Conservation (phyloP, 2,113 vertebrate species). For the Trematomus loennbergii region DNA sequence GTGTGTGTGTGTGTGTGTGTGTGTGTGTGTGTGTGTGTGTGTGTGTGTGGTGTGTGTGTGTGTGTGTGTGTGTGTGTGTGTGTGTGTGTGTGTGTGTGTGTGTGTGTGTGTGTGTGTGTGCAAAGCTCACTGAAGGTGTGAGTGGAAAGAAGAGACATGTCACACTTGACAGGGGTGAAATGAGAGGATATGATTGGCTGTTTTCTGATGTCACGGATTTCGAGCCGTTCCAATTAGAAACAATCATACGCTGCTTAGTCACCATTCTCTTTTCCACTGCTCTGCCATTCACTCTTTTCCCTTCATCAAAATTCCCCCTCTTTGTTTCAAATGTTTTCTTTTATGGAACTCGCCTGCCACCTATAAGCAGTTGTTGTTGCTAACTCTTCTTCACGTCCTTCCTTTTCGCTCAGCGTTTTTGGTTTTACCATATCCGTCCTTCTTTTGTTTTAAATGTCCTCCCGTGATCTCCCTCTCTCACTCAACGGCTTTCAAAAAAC, state of each 20-base stretch:
- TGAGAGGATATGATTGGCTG: constrained; percentile 68
- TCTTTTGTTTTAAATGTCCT: background rate
- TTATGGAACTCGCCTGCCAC: constrained; percentile 2
- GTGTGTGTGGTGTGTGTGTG: constrained; percentile 12
- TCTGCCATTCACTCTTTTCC: background rate
- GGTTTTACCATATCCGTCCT: background rate
- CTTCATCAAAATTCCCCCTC: background rate
- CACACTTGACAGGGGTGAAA: constrained; percentile 74
- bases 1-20: constrained; percentile 6
- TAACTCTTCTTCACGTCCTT: constrained; percentile 2
- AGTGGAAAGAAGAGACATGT: constrained; percentile 63
- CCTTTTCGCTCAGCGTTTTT: background rate
- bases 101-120: constrained; percentile 4
- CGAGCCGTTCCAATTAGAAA: constrained; percentile 68
- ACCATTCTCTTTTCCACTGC: constrained; percentile 27
- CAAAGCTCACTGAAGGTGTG: constrained; percentile 44
- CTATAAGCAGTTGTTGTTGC: background rate
- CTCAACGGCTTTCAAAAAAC: background rate
- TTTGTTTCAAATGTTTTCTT: constrained; percentile 14
- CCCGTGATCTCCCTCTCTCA: background rate
- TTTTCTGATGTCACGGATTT: constrained; percentile 66
- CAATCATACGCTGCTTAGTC: constrained; percentile 63
- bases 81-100: constrained; percentile 17
- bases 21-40: constrained; percentile 8
- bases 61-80: constrained; percentile 9